These are phyloP conservation scores for Rhinella marina DNA, from an alignment of 2,797 vertebrate genomes.

Conservation along the genomic window DNA sequence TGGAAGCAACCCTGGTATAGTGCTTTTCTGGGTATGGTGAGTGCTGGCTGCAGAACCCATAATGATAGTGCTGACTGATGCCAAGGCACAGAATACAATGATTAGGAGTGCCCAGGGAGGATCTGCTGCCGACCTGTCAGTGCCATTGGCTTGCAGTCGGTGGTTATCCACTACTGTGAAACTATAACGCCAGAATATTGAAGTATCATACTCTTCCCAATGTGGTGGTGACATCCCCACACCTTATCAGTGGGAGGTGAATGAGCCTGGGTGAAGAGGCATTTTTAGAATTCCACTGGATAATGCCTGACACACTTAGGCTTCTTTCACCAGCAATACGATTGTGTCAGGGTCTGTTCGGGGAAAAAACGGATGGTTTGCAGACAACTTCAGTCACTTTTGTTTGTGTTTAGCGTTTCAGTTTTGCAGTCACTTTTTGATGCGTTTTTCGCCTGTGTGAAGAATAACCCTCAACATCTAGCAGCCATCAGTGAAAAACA, in stretches of 20 bases:
- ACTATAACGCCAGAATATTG: not conserved
- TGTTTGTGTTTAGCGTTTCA: too few species aligned
- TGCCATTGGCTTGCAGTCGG: not conserved
- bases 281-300: constrained; percentile 19
- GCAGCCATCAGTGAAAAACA: too few species aligned
- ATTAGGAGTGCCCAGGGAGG: not conserved
- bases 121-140: not conserved
- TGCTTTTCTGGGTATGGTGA: not conserved
- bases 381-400: too few species aligned
- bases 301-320: not conserved
- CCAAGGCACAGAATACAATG: too few species aligned
- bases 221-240: not conserved
- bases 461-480: too few species aligned
- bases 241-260: not conserved
- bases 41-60: not conserved
- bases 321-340: too few species aligned
- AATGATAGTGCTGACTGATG: too few species aligned
- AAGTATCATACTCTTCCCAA: too few species aligned
- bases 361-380: too few species aligned
- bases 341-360: too few species aligned
- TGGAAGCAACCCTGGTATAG: not conserved
- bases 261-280: not conserved
- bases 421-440: too few species aligned
- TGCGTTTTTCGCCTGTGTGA: too few species aligned
- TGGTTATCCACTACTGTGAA: not conserved